Percentiles rank a stretch among this genome's conserved stretches.
Conservation (phyloP, 2,113 vertebrate species). For the Eudyptes chrysolophus region DNA sequence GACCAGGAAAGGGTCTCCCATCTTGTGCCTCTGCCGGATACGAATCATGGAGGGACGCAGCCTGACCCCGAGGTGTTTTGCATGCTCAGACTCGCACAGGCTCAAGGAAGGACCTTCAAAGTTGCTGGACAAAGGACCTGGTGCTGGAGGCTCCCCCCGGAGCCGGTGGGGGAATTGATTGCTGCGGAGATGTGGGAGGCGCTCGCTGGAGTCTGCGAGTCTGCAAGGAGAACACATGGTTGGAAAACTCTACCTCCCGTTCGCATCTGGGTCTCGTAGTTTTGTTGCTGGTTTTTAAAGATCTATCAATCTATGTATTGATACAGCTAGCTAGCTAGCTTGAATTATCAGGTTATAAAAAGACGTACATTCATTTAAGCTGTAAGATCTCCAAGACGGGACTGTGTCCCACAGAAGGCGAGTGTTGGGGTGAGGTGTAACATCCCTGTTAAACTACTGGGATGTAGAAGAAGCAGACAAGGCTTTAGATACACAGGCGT, state of each 20-base stretch:
- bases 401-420: background rate
- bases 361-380: background rate
- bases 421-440: background rate
- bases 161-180: background rate
- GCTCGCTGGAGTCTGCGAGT: background rate
- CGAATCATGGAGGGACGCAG: background rate
- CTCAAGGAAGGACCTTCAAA: background rate
- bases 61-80: background rate
- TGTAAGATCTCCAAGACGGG: background rate
- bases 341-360: background rate
- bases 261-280: background rate
- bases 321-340: background rate
- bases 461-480: background rate
- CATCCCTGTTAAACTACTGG: background rate
- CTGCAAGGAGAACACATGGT: background rate
- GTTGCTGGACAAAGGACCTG: background rate
- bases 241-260: background rate
- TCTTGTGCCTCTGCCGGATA: background rate
- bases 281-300: background rate
- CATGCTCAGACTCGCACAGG: background rate
- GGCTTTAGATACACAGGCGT: background rate
- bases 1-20: background rate
- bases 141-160: background rate
- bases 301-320: fast-evolving
- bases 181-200: background rate